Percentiles rank a stretch among this genome's conserved stretches.
Conservation (phyloP, 2,888 invertebrate genomes). For the Lagria hirta region DNA sequence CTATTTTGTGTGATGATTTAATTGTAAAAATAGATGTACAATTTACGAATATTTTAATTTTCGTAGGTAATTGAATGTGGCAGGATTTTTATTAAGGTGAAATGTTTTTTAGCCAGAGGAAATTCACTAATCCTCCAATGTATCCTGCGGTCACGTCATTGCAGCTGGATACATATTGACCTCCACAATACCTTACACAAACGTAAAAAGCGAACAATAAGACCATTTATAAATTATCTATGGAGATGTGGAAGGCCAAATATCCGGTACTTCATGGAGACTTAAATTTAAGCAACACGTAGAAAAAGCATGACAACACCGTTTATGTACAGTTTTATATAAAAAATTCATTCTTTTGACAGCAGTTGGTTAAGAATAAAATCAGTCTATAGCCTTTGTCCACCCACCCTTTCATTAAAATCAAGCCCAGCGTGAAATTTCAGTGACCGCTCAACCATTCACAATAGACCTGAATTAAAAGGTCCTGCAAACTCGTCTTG, state of each 20-base stretch:
- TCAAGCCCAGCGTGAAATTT: constrained; percentile 6
- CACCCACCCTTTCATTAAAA: constrained; percentile 16
- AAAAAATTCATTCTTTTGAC: constrained; percentile 14
- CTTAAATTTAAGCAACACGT: constrained; percentile 27
- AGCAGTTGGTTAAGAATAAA: constrained; percentile 2
- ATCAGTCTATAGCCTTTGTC: constrained; percentile 7
- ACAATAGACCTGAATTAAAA: constrained; percentile 2
- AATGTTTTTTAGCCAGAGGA: constrained; percentile 15
- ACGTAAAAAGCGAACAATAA: constrained; percentile 32
- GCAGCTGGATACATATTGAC: constrained; percentile 31
- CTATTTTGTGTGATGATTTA: no score
- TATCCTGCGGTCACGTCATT: constrained; percentile 36
- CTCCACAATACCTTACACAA: constrained; percentile 23
- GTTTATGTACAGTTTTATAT: no score
- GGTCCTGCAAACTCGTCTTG: constrained; percentile 23
- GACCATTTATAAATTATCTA: constrained; percentile 38
- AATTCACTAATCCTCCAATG: constrained; percentile 31
- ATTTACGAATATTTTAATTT: no score
- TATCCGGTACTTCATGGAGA: constrained; percentile 37
- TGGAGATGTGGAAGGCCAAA: constrained; percentile 38
- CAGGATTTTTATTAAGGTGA: no score
- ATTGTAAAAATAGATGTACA: no score
- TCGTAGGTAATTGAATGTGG: no score
- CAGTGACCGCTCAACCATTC: constrained; percentile 3
- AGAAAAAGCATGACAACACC: no score